phyloP scores from a whole-genome alignment of 2,888 invertebrate species.

The Oscheius myriophilus region DNA sequence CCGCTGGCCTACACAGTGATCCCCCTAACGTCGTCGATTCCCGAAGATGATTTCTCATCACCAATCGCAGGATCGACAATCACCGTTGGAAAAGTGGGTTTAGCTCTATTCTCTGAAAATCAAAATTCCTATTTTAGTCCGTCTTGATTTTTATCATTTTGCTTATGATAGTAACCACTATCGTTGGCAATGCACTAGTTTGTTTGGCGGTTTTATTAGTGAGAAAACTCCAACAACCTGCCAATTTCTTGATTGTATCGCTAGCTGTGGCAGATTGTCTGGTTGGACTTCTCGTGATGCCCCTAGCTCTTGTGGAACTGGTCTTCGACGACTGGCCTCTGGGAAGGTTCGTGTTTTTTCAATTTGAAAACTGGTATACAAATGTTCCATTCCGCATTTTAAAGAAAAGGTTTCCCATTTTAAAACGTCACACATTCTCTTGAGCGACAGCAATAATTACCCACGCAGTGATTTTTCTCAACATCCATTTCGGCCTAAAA shows the following conservation, averaged over 20 bases:
- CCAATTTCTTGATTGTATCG: conserved; percentile 72
- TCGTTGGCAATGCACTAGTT: conserved; percentile 75
- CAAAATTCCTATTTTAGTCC: conserved; percentile 7
- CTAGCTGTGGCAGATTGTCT: conserved; percentile 75
- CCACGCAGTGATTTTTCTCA: too few relatives aligned
- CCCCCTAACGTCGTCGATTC: conserved; percentile 40
- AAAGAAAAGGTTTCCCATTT: too few relatives aligned
- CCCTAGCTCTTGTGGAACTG: conserved; percentile 72
- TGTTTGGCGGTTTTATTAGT: conserved; percentile 75
- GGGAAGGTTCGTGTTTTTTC: conserved; percentile 38
- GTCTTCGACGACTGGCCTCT: conserved; percentile 53
- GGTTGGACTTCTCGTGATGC: conserved; percentile 75
- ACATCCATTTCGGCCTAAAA: background rate
- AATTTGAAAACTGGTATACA: background rate
- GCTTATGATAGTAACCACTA: conserved; percentile 73
- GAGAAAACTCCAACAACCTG: conserved; percentile 71
- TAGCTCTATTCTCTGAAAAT: background rate
- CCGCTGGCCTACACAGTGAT: conserved; percentile 47
- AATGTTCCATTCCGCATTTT: too few relatives aligned
- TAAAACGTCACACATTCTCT: too few relatives aligned
- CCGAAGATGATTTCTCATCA: conserved; percentile 12
- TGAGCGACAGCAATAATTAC: too few relatives aligned
- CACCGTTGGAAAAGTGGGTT: conserved; percentile 13
- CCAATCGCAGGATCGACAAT: conserved; percentile 6
- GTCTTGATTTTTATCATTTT: conserved; percentile 70